Percentiles rank a stretch among this genome's conserved stretches.
These are phyloP conservation scores for Lucifuga dentata DNA, from an alignment of 2,113 vertebrate species.

Conservation along the genomic window DNA sequence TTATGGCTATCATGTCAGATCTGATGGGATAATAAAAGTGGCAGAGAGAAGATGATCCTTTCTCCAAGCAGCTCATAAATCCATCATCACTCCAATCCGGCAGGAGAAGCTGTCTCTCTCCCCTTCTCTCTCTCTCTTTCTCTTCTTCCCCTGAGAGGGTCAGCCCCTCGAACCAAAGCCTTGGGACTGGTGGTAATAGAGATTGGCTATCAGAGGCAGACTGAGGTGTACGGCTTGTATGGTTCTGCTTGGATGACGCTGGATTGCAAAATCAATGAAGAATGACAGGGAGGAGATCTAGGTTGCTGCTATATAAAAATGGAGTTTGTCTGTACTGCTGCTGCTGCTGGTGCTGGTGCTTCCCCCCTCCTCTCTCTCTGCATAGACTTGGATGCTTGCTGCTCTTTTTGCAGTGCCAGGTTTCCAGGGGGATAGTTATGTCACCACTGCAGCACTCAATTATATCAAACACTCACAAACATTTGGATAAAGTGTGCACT, in stretches of 20 bases:
- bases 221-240: constrained; percentile 66
- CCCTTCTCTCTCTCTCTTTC: constrained; percentile 20
- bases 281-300: constrained; percentile 75
- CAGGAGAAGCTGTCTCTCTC: constrained; percentile 8
- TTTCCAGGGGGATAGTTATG: constrained; percentile 59
- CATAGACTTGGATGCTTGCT: constrained; percentile 23
- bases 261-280: constrained; percentile 83
- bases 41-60: constrained; percentile 61
- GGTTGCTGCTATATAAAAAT: constrained; percentile 63
- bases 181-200: constrained; percentile 67
- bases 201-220: constrained; percentile 69
- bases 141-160: constrained; percentile 44
- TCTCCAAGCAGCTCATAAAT: constrained; percentile 72
- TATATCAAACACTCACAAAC: not conserved
- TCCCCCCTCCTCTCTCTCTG: constrained; percentile 13
- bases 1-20: constrained; percentile 63
- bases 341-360: constrained; percentile 18
- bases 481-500: constrained; percentile 43
- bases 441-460: constrained; percentile 50
- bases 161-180: constrained; percentile 54
- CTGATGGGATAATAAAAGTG: constrained; percentile 77
- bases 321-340: constrained; percentile 18
- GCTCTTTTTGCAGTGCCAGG: constrained; percentile 39
- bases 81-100: constrained; percentile 55
- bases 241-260: constrained; percentile 68